Percentiles rank a stretch among this genome's conserved stretches.
Evolutionary conservation across 2,888 invertebrate genomes (phyloP).

Genomic region (Pyrrhosoma nymphula): DNA sequence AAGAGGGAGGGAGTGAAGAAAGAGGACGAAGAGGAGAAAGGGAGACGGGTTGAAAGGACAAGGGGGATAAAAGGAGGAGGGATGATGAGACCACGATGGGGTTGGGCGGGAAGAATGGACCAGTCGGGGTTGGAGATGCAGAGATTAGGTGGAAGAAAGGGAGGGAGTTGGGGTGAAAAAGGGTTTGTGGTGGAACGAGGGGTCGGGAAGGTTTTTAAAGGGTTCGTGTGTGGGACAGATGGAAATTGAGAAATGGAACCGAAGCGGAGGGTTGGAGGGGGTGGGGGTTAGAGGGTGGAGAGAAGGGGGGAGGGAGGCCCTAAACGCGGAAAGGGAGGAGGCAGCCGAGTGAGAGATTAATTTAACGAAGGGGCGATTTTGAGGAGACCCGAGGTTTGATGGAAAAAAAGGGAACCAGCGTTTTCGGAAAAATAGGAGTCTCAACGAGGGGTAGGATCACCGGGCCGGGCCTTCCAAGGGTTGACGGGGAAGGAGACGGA

Average conservation of each 20-base stretch:
- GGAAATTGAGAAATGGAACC: neutral
- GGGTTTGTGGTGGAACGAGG: neutral
- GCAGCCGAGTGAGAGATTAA: conserved; percentile 28
- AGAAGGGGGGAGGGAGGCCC: too few species aligned
- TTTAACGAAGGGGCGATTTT: conserved; percentile 13
- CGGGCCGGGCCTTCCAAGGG: neutral
- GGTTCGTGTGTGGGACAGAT: conserved; percentile 2
- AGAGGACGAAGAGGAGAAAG: neutral
- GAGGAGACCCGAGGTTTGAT: neutral
- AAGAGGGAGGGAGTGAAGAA: neutral
- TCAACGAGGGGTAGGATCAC: neutral
- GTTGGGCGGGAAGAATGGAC: neutral
- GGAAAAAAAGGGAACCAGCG: neutral
- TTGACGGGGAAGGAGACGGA: neutral
- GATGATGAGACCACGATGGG: neutral
- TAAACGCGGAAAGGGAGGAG: neutral
- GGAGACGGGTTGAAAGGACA: too few species aligned
- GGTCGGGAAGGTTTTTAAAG: neutral
- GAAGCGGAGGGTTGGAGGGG: neutral
- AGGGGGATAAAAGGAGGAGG: neutral
- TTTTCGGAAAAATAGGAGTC: neutral
- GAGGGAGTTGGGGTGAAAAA: neutral
- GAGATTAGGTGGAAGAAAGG: neutral
- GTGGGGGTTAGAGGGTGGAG: neutral
- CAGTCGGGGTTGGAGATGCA: neutral